Evolutionary conservation across 2,113 vertebrate species (phyloP).

Genomic region (Neoarius graeffei): DNA sequence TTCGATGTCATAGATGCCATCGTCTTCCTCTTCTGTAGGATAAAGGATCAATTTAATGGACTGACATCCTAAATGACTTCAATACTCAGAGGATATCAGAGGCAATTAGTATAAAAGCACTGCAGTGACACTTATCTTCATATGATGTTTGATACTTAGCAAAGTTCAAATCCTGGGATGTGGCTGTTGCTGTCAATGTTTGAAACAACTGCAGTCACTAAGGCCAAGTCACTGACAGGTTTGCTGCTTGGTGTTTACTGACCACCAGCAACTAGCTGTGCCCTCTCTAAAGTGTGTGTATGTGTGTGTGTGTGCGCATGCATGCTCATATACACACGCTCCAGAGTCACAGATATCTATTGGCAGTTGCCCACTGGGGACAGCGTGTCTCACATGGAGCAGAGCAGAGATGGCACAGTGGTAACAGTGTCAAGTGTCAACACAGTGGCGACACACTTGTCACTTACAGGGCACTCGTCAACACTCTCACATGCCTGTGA

Average conservation of each 20-base stretch:
- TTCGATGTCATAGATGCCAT: constrained; percentile 81
- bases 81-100: constrained; percentile 37
- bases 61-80: constrained; percentile 41
- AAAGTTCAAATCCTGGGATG: constrained; percentile 39
- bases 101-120: constrained; percentile 38
- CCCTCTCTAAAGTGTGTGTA: constrained; percentile 31
- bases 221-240: constrained; percentile 35
- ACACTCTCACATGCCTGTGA: constrained; percentile 61
- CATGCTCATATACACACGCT: constrained; percentile 11
- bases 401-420: constrained; percentile 53
- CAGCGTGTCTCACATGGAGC: constrained; percentile 45
- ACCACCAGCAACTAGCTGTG: constrained; percentile 36
- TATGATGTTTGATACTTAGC: constrained; percentile 46
- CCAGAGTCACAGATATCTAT: constrained; percentile 59
- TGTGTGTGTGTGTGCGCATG: neutral
- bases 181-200: constrained; percentile 40
- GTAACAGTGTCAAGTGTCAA: constrained; percentile 69
- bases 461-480: constrained; percentile 73
- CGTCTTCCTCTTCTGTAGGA: constrained; percentile 75
- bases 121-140: constrained; percentile 37
- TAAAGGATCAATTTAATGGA: constrained; percentile 50
- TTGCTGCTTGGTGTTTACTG: constrained; percentile 34
- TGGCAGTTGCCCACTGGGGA: constrained; percentile 68
- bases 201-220: constrained; percentile 32
- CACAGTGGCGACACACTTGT: constrained; percentile 74